phyloP scores from a whole-genome alignment of 2,113 vertebrate species.

The Mirounga angustirostris region DNA sequence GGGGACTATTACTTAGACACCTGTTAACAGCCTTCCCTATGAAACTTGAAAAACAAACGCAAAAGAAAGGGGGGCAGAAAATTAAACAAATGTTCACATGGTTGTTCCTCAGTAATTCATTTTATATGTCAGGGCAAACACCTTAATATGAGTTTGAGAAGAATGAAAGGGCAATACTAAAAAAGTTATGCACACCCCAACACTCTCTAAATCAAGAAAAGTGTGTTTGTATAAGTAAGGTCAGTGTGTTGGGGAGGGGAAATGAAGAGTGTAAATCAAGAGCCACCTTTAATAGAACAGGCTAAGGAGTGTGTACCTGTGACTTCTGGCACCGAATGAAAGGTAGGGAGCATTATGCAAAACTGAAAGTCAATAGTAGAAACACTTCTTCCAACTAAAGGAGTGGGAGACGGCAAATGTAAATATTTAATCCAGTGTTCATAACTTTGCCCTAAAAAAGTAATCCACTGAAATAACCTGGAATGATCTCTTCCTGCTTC shows the following conservation, averaged over 20 bases:
- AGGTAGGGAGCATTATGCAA: not conserved
- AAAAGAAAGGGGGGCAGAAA: slow-evolving; percentile 79
- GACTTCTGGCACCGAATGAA: not conserved
- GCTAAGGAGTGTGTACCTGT: not conserved
- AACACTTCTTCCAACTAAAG: not conserved
- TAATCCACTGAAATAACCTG: not conserved
- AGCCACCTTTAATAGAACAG: not conserved
- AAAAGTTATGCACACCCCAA: not conserved
- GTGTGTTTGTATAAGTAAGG: not conserved
- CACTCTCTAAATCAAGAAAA: not conserved
- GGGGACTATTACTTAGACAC: slow-evolving; percentile 78
- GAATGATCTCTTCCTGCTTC: not conserved
- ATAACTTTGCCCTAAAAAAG: slow-evolving; percentile 5
- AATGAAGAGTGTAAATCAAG: not conserved
- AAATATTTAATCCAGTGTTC: not conserved
- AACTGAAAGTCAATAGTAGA: slow-evolving; percentile 2
- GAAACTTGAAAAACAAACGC: slow-evolving; percentile 83
- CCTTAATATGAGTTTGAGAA: slow-evolving; percentile 62
- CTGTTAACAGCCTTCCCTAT: slow-evolving; percentile 81
- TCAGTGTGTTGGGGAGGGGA: not conserved
- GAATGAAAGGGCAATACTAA: not conserved
- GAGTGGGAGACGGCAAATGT: not conserved
- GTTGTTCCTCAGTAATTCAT: slow-evolving; percentile 82
- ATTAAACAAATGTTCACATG: slow-evolving; percentile 79
- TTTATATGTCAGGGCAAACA: slow-evolving; percentile 81